Percentiles rank a stretch among this genome's conserved stretches.
These are phyloP conservation scores for Xestoiulus laeticollis DNA, from an alignment of 2,888 invertebrate species.

Conservation along the genomic window DNA sequence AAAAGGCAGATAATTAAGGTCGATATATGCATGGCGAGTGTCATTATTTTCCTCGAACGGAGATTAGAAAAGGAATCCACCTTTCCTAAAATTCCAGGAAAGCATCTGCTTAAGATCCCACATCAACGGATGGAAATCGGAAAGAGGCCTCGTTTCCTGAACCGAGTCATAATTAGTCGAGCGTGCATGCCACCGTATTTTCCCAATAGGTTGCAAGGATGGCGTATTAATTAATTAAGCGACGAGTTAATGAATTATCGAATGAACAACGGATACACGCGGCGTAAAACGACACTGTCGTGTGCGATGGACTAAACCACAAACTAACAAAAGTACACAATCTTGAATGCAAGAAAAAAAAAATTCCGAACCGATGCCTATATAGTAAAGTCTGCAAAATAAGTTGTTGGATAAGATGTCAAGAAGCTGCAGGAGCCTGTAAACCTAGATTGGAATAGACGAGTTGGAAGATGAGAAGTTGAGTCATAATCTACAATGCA, in stretches of 20 bases:
- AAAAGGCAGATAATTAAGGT: conserved; percentile 6
- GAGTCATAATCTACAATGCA: no score
- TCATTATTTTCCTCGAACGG: neutral
- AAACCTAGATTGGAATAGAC: neutral
- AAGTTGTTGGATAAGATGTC: no score
- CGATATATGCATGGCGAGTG: conserved; percentile 29
- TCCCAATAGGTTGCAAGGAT: conserved; percentile 7
- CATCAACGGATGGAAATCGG: neutral
- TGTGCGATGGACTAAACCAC: no score
- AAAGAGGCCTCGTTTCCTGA: neutral
- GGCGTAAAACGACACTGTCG: neutral
- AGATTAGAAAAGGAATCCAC: neutral
- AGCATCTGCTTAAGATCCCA: conserved; percentile 16
- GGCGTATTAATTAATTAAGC: neutral
- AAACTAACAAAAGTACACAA: no score
- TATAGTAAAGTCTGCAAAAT: no score
- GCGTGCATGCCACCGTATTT: neutral
- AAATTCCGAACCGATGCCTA: no score
- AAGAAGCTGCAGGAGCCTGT: no score
- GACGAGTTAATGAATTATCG: conserved; percentile 20
- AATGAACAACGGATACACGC: neutral
- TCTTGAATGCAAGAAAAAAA: no score
- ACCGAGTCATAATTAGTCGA: neutral
- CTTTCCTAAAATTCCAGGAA: neutral
- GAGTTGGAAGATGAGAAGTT: neutral